Percentiles rank a stretch among this genome's conserved stretches.
phyloP scores from a whole-genome alignment of 1,140 invertebrate species.

The Scaptomyza hsui region DNA sequence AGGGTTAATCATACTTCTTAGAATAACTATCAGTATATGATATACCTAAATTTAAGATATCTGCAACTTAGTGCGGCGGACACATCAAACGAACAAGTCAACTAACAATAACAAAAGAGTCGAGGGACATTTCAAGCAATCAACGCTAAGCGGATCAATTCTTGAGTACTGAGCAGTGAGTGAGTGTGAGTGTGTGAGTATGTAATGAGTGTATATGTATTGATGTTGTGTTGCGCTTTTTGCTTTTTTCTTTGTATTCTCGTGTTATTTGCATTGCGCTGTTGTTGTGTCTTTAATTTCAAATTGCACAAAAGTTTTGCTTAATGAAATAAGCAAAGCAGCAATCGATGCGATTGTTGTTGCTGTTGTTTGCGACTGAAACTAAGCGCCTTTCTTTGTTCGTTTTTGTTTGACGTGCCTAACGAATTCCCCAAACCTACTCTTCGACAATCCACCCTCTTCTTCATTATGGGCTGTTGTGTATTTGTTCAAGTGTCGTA shows the following conservation, averaged over 20 bases:
- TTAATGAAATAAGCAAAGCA: constrained; percentile 72
- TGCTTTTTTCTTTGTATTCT: constrained; percentile 4
- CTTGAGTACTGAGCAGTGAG: constrained; percentile 54
- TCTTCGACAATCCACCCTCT: background rate
- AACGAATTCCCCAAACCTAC: background rate
- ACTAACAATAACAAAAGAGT: constrained; percentile 25
- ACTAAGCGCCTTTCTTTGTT: constrained; percentile 48
- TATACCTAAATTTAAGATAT: no score
- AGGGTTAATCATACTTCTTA: background rate
- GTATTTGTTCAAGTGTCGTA: constrained; percentile 80
- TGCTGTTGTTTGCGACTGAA: constrained; percentile 52
- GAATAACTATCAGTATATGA: no score
- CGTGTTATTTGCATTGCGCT: constrained; percentile 22
- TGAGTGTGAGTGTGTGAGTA: constrained; percentile 51
- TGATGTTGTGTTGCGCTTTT: constrained; percentile 51
- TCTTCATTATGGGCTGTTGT: constrained; percentile 35
- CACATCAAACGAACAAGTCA: constrained; percentile 54
- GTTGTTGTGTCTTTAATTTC: constrained; percentile 59
- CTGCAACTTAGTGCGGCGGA: background rate
- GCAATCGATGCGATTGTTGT: constrained; percentile 71
- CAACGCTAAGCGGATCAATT: constrained; percentile 78
- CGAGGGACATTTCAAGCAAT: constrained; percentile 60
- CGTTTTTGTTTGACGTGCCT: constrained; percentile 21
- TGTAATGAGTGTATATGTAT: constrained; percentile 48
- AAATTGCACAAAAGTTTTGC: constrained; percentile 65